These are phyloP conservation scores for Conger conger DNA, from an alignment of 2,113 vertebrate species.

Conservation along the genomic window DNA sequence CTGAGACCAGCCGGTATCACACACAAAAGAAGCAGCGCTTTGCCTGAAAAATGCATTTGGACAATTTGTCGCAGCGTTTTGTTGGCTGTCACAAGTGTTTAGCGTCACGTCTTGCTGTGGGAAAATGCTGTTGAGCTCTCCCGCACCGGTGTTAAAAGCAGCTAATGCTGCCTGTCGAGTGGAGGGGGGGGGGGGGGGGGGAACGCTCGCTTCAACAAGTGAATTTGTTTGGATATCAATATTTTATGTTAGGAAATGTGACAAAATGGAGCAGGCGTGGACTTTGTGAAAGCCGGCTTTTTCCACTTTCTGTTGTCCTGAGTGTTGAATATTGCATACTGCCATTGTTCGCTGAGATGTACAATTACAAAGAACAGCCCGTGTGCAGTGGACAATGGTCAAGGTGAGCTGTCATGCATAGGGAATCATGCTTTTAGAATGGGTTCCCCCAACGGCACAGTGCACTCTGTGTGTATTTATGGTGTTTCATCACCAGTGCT, in stretches of 20 bases:
- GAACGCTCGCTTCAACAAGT: not conserved
- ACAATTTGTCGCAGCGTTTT: not conserved
- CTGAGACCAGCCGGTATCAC: not conserved
- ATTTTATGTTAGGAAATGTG: constrained; percentile 57
- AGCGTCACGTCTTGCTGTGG: not conserved
- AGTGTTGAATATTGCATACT: constrained; percentile 68
- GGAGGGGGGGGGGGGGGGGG: not conserved
- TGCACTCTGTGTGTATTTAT: not conserved
- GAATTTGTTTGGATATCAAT: constrained; percentile 60
- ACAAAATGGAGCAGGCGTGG: constrained; percentile 47
- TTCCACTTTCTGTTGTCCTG: constrained; percentile 45
- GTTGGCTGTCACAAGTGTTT: not conserved
- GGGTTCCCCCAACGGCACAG: constrained; percentile 22
- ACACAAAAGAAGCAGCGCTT: not conserved
- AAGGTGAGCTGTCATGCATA: constrained; percentile 54
- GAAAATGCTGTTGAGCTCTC: constrained; percentile 2
- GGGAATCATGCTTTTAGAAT: constrained; percentile 64
- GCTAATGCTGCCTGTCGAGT: not conserved
- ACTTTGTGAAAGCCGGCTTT: constrained; percentile 46
- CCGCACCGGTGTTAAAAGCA: constrained; percentile 25
- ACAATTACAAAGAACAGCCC: constrained; percentile 41
- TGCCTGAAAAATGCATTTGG: constrained; percentile 1
- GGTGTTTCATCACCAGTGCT: not conserved
- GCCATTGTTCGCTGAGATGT: constrained; percentile 56
- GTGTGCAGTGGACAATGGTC: constrained; percentile 53